Percentiles rank a stretch among this genome's conserved stretches.
phyloP scores from a whole-genome alignment of 1,140 invertebrate genomes.

The Cyphomyrmex costatus region DNA sequence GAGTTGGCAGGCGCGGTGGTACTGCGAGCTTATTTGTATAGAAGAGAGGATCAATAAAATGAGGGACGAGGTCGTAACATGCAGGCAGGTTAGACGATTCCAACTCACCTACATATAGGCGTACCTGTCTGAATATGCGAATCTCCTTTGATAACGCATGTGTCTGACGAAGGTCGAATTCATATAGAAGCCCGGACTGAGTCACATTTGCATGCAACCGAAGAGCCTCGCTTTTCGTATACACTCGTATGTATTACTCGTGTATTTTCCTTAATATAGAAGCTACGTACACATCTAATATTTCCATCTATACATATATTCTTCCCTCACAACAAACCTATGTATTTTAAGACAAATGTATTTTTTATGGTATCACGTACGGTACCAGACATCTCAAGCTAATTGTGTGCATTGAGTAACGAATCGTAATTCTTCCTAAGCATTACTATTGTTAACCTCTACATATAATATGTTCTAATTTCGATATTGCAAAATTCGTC shows the following conservation, averaged over 20 bases:
- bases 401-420: not conserved
- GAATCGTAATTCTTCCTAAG: not conserved
- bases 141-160: slow-evolving; percentile 49
- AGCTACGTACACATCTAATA: not conserved
- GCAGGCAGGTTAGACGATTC: slow-evolving; percentile 80
- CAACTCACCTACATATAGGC: slow-evolving; percentile 73
- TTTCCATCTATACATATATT: slow-evolving; percentile 25
- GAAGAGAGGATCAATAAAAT: slow-evolving; percentile 85
- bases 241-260: slow-evolving; percentile 25
- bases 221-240: slow-evolving; percentile 28
- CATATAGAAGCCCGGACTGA: slow-evolving; percentile 54
- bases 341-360: not conserved
- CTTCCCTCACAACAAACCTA: not conserved
- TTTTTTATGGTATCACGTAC: not conserved
- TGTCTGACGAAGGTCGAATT: slow-evolving; percentile 68
- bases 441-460: not conserved
- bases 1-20: slow-evolving; percentile 75
- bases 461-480: not conserved
- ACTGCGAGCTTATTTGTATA: slow-evolving; percentile 83
- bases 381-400: not conserved
- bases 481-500: not conserved
- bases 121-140: slow-evolving; percentile 73
- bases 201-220: slow-evolving; percentile 63
- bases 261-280: slow-evolving; percentile 23
- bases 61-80: slow-evolving; percentile 84